Conservation (phyloP, 2,113 vertebrate genomes). For the Fulica atra region DNA sequence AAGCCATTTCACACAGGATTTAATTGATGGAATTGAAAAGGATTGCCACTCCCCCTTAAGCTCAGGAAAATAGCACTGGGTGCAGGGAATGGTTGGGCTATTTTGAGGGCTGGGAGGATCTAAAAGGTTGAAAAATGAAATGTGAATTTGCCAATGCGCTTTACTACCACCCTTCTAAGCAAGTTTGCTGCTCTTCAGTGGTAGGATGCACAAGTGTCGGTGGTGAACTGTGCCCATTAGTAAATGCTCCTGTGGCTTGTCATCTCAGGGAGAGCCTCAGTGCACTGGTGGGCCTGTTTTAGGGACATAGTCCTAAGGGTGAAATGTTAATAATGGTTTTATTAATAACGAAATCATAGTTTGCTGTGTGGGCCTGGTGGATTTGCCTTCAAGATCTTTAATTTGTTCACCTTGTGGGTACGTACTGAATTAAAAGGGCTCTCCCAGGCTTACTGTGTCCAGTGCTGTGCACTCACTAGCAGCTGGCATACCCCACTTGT, state of each 20-base stretch:
- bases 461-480: not conserved
- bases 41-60: constrained; percentile 75
- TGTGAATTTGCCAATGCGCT: not conserved
- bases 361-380: not conserved
- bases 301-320: not conserved
- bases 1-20: constrained; percentile 68
- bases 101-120: not conserved
- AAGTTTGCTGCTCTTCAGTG: not conserved
- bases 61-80: constrained; percentile 70
- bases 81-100: not conserved
- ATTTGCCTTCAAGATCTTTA: not conserved
- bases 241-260: not conserved
- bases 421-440: not conserved
- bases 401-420: not conserved
- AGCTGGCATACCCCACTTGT: accelerated
- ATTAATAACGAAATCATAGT: not conserved
- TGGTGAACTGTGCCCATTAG: not conserved
- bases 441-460: not conserved
- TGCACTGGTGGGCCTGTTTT: not conserved
- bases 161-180: not conserved
- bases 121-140: not conserved
- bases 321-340: not conserved
- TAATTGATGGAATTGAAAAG: constrained; percentile 71
- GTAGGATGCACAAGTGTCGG: accelerated
- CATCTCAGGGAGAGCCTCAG: not conserved